Evolutionary conservation across 2,888 invertebrate genomes (phyloP).

Genomic region (Pandemis cinnamomeana): DNA sequence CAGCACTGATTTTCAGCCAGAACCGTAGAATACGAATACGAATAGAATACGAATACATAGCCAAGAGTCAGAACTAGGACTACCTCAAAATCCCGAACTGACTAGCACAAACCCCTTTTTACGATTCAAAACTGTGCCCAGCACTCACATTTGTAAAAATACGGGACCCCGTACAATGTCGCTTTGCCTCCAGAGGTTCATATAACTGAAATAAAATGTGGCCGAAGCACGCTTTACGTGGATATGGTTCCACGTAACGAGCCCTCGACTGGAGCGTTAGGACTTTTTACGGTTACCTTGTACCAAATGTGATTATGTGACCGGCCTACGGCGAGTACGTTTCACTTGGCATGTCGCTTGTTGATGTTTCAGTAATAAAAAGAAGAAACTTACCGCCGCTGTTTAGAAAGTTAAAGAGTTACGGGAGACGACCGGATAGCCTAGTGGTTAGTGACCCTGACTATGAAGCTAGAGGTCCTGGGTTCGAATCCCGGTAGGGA

Average conservation of each 20-base stretch:
- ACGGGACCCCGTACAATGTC: neutral
- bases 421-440: too few species aligned
- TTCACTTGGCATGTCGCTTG: neutral
- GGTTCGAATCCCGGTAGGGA: too few species aligned
- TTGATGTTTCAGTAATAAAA: neutral
- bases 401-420: neutral
- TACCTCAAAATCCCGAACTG: neutral
- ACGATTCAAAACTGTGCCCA: slow-evolving; percentile 15
- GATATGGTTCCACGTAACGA: slow-evolving; percentile 17
- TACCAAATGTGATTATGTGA: slow-evolving; percentile 1
- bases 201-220: slow-evolving; percentile 31
- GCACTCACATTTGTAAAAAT: slow-evolving; percentile 1
- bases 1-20: too few species aligned
- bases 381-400: neutral
- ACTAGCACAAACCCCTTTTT: neutral
- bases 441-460: too few species aligned
- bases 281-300: slow-evolving; percentile 23
- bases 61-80: too few species aligned
- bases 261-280: slow-evolving; percentile 9
- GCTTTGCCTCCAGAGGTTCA: slow-evolving; percentile 8
- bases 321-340: neutral
- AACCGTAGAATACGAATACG: too few species aligned
- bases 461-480: too few species aligned
- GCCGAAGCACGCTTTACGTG: slow-evolving; percentile 9
- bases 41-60: too few species aligned